These are phyloP conservation scores for Aplysina aerophoba DNA, from an alignment of 37 sponge, comb jelly and placozoan species.

Conservation along the genomic window DNA sequence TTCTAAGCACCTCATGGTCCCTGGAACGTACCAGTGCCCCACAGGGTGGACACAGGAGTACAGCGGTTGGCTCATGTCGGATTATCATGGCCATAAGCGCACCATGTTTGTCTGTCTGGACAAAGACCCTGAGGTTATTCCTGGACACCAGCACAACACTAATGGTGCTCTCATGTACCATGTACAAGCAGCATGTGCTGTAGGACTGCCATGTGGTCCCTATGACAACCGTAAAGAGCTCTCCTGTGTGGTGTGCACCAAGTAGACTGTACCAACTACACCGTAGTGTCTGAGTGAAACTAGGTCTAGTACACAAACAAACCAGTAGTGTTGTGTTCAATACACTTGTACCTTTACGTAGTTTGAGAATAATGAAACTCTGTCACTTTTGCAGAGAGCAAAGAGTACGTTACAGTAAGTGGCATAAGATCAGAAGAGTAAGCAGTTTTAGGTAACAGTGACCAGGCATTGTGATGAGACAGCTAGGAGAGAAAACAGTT, in stretches of 20 bases:
- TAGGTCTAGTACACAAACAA: no score
- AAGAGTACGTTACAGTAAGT: no score
- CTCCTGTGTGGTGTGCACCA: slow-evolving; percentile 67
- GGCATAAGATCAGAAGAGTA: no score
- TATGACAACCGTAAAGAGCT: slow-evolving; percentile 46
- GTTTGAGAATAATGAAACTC: no score
- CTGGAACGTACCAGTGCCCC: slow-evolving; percentile 48
- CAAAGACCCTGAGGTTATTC: slow-evolving; percentile 44
- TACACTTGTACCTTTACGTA: no score
- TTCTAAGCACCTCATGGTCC: slow-evolving; percentile 45
- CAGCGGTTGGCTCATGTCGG: slow-evolving; percentile 62
- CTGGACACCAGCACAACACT: slow-evolving; percentile 18
- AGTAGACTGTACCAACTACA: slow-evolving; percentile 2
- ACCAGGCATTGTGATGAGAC: no score
- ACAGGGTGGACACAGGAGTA: slow-evolving; percentile 60
- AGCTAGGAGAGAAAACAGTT: no score
- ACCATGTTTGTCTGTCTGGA: slow-evolving; percentile 58
- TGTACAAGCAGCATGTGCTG: slow-evolving; percentile 43
- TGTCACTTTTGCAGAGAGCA: no score
- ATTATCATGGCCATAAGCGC: slow-evolving; percentile 3
- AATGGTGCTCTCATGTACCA: slow-evolving; percentile 48
- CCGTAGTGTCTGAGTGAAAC: no score
- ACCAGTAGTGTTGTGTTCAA: no score
- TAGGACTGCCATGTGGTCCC: slow-evolving; percentile 56
- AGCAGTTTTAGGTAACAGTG: no score